Percentiles rank a stretch among this genome's conserved stretches.
These are phyloP conservation scores for Grapholita molesta DNA, from an alignment of 1,140 invertebrate species.

Conservation along the genomic window DNA sequence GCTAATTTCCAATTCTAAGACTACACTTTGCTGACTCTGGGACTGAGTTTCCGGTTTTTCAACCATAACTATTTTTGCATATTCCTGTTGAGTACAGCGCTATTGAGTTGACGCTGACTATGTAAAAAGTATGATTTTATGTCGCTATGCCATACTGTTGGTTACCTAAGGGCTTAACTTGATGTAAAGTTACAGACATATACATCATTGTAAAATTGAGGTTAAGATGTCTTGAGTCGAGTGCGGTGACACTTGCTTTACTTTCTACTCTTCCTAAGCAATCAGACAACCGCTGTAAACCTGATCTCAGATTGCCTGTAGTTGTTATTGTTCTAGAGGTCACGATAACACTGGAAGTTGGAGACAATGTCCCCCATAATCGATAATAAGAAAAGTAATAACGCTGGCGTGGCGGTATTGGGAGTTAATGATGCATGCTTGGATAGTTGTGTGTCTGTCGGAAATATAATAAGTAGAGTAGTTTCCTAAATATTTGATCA, in stretches of 20 bases:
- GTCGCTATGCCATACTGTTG: background rate
- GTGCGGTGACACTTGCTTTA: constrained; percentile 7
- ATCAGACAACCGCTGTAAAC: background rate
- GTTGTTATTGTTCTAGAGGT: background rate
- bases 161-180: background rate
- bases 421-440: constrained; percentile 32
- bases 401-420: constrained; percentile 34
- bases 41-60: constrained; percentile 25
- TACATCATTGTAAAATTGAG: background rate
- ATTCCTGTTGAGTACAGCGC: constrained; percentile 36
- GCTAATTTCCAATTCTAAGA: background rate
- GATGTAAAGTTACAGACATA: background rate
- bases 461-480: constrained; percentile 20
- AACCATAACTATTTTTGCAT: constrained; percentile 44
- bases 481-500: background rate
- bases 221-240: background rate
- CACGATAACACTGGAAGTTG: background rate
- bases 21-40: background rate
- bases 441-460: constrained; percentile 27
- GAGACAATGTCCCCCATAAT: background rate
- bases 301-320: background rate
- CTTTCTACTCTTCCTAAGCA: background rate
- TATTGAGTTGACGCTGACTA: constrained; percentile 44
- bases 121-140: constrained; percentile 34
- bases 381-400: background rate